Conservation (phyloP, 2,113 vertebrate species). For the Trochalopteron elliotii region DNA sequence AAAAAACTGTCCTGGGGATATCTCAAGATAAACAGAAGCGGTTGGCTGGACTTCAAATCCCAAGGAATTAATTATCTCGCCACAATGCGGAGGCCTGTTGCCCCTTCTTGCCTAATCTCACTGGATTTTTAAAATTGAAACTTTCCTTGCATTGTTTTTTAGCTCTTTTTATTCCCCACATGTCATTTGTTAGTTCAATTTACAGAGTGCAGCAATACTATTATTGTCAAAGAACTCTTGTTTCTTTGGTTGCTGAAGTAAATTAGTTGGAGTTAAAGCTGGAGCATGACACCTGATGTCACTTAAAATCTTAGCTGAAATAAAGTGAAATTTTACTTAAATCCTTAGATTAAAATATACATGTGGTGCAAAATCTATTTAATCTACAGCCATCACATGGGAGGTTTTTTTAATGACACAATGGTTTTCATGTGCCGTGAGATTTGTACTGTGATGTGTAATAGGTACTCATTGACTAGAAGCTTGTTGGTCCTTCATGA, state of each 20-base stretch:
- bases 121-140: background rate
- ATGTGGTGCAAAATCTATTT: background rate
- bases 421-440: background rate
- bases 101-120: background rate
- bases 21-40: background rate
- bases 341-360: background rate
- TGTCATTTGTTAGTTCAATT: constrained; percentile 11
- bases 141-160: background rate
- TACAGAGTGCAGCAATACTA: background rate
- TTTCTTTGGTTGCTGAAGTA: constrained; percentile 50
- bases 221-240: background rate
- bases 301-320: background rate
- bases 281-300: background rate
- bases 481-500: background rate
- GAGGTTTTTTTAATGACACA: background rate
- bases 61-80: background rate
- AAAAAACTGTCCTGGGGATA: background rate
- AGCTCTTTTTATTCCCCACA: background rate
- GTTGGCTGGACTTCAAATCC: background rate
- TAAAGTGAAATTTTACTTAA: background rate
- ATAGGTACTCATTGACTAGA: background rate
- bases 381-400: background rate
- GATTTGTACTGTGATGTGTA: background rate
- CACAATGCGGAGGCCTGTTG: background rate
- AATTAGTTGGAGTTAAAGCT: constrained; percentile 13